Conservation (phyloP, 2,797 vertebrate genomes). For the Gallirallus australis region DNA sequence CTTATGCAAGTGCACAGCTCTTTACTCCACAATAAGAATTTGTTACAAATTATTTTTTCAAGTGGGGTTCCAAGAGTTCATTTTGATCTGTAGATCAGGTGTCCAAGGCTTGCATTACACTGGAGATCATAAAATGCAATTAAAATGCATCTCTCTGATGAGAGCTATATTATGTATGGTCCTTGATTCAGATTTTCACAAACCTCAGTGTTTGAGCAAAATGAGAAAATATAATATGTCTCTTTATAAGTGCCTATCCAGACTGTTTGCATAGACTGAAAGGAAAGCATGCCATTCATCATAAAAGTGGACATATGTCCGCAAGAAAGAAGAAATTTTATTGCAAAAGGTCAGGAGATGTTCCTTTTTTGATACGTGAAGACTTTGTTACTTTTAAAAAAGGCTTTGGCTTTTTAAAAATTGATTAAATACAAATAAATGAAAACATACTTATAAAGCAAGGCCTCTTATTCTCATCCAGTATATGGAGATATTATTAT, state of each 20-base stretch:
- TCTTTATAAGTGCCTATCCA: background rate
- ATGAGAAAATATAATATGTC: background rate
- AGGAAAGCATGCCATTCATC: background rate
- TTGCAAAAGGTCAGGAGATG: background rate
- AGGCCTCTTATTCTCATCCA: background rate
- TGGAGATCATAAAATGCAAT: background rate
- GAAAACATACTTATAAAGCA: background rate
- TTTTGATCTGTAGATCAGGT: background rate
- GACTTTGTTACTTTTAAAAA: background rate
- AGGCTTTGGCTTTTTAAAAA: background rate
- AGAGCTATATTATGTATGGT: background rate
- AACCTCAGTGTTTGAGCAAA: background rate
- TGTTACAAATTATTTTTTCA: background rate
- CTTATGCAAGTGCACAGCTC: background rate
- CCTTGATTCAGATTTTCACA: background rate
- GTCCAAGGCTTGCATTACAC: background rate
- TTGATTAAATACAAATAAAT: background rate
- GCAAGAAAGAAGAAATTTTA: background rate
- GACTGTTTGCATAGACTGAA: background rate
- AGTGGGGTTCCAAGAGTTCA: background rate
- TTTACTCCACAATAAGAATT: background rate
- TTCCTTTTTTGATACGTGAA: background rate
- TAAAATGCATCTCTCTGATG: background rate
- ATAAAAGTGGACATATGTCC: background rate
- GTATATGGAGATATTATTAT: background rate